Evolutionary conservation across 2,888 invertebrate species (phyloP).

Genomic region (Cosmia trapezina): DNA sequence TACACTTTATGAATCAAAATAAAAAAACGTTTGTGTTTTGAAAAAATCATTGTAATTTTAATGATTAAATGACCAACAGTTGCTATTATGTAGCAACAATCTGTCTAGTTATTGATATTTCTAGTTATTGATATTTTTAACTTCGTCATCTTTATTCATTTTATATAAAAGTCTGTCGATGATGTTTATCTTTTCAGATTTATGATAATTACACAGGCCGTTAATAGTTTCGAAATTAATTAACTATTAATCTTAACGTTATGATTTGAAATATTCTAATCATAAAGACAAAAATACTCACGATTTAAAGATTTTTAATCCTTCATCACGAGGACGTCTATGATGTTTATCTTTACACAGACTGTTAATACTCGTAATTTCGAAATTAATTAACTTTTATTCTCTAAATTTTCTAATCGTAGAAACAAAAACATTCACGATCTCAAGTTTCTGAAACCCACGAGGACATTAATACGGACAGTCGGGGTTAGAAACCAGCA

Average conservation of each 20-base stretch:
- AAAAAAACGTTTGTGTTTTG: too few relatives aligned
- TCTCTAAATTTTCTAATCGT: background rate
- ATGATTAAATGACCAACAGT: too few relatives aligned
- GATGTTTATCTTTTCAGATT: background rate
- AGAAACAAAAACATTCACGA: background rate
- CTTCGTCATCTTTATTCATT: background rate
- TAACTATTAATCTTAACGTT: background rate
- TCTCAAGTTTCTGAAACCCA: background rate
- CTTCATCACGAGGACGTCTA: too few relatives aligned
- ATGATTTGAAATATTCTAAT: too few relatives aligned
- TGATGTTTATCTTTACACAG: too few relatives aligned
- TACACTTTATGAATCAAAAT: too few relatives aligned
- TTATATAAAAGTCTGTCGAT: background rate
- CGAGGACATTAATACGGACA: background rate
- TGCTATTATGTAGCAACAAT: too few relatives aligned
- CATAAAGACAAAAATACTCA: too few relatives aligned
- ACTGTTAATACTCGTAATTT: background rate
- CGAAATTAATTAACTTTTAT: background rate
- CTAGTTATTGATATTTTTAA: background rate
- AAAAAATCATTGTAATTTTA: too few relatives aligned
- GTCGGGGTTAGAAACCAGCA: too few relatives aligned
- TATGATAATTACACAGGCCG: background rate
- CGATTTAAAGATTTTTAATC: too few relatives aligned
- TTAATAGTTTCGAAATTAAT: background rate
- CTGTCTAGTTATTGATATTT: background rate